Percentiles rank a stretch among this genome's conserved stretches.
Evolutionary conservation across 2,888 invertebrate species (phyloP).

Genomic region (Pristionchus maxplancki): DNA sequence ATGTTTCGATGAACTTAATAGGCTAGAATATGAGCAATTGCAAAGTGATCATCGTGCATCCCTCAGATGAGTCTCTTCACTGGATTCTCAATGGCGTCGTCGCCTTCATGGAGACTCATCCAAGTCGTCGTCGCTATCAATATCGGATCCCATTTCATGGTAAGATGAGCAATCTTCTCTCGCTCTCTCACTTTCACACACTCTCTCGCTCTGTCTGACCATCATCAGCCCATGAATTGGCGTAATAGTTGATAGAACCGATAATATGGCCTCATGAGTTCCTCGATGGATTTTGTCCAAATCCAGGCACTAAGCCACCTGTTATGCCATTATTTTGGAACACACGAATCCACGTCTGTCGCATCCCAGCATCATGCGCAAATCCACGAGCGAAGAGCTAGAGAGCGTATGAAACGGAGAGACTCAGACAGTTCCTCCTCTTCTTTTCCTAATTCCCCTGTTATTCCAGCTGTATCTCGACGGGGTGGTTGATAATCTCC

Average conservation of each 20-base stretch:
- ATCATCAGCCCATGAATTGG: too few species aligned
- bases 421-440: not conserved
- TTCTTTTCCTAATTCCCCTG: not conserved
- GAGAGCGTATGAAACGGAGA: not conserved
- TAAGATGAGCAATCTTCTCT: not conserved
- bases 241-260: not conserved
- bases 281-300: too few species aligned
- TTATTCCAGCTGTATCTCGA: constrained; percentile 67
- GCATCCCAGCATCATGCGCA: not conserved
- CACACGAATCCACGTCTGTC: not conserved
- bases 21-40: too few species aligned
- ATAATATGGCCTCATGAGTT: not conserved
- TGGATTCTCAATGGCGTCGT: not conserved
- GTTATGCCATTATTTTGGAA: not conserved
- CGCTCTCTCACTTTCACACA: not conserved
- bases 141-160: constrained; percentile 53
- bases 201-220: not conserved
- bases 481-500: constrained; percentile 74
- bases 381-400: not conserved
- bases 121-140: constrained; percentile 50
- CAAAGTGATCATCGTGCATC: too few species aligned
- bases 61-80: not conserved
- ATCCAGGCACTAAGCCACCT: not conserved
- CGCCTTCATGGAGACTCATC: constrained; percentile 35
- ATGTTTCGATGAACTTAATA: too few species aligned